Evolutionary conservation across 1,140 invertebrate species (phyloP), one percentile per base, ranked within the genome.

Genomic region (Whitmania pigra): DNA sequence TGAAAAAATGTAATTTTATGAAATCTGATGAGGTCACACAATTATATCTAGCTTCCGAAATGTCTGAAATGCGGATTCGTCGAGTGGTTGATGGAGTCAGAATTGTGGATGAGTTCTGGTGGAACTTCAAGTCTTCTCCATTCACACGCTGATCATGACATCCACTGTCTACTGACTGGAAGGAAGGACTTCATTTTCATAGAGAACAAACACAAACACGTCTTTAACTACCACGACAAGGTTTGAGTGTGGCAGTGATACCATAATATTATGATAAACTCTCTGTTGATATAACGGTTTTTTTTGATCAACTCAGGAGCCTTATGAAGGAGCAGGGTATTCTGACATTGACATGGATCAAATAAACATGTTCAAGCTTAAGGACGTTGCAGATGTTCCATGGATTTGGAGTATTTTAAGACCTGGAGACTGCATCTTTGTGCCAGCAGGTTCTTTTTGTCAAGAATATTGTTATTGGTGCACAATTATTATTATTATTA

Each of bases 161-260:
- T 82, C 2, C 81, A 83, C 71, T 83, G 82, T 75, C 77, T 82
- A 36, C 54, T 82, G 4, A 78, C 79, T 71, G 82, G 82, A 7
- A 72, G 82, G 17, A 79, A 81, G 69, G 82, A 83, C 68, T 81
- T 82, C 72, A 82, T 82, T 53, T 72, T 82, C 20, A 80, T 81
- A 13, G 77, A 80, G 40, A 57, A 68, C n/a, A 74, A 78, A 57
- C 74, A 78, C 72, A 79, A 78, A 72, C 71, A 76, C 13, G 73
- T 73, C n/a, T 79, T 81, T 54, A 74, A 77, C n/a, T 79, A 75
- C 53, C 60, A 73, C 43, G 72, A 79, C 68, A 76, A 78, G 31
- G 80, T 81, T 63, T 63, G 6, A 6, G 22, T 25, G 3, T 63
- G 1, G 18, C 57, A 13, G 9, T 63, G 29, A 13, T 63, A 25